Evolutionary conservation across 2,888 invertebrate species (phyloP).

Genomic region (Sphecodes monilicornis): DNA sequence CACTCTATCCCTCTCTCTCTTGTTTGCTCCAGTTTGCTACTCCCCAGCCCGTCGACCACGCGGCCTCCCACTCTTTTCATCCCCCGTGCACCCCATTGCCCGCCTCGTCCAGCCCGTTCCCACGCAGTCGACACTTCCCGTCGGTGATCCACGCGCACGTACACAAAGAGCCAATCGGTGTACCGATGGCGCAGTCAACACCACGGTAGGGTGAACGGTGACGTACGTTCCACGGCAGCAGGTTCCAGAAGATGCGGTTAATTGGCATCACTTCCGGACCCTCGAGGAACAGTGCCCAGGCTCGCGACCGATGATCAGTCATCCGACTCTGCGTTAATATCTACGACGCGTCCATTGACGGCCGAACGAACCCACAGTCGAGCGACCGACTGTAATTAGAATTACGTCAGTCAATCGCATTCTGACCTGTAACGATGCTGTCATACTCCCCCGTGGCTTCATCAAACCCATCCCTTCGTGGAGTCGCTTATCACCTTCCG

Average conservation of each 20-base stretch:
- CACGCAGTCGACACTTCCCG: constrained; percentile 15
- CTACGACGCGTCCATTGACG: constrained; percentile 12
- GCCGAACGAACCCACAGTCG: background rate
- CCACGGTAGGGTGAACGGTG: constrained; percentile 37
- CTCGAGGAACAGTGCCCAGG: constrained; percentile 19
- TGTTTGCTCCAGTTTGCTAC: background rate
- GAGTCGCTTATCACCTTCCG: background rate
- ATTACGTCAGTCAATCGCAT: background rate
- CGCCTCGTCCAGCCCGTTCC: constrained; percentile 8
- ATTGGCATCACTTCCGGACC: constrained; percentile 41
- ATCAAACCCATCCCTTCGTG: background rate
- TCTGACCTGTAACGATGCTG: background rate
- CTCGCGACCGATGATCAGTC: constrained; percentile 25
- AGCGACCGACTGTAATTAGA: constrained; percentile 6
- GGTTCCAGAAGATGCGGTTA: constrained; percentile 39
- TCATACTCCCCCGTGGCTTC: background rate
- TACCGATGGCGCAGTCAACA: constrained; percentile 32
- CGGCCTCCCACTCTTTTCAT: background rate
- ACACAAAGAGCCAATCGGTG: constrained; percentile 18
- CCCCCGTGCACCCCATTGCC: background rate
- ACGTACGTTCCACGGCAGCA: constrained; percentile 48
- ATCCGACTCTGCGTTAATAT: constrained; percentile 42
- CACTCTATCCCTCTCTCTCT: background rate
- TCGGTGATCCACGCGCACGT: constrained; percentile 42
- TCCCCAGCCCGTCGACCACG: background rate